Evolutionary conservation across 2,113 vertebrate species (phyloP).

Genomic region (Xenopus borealis): DNA sequence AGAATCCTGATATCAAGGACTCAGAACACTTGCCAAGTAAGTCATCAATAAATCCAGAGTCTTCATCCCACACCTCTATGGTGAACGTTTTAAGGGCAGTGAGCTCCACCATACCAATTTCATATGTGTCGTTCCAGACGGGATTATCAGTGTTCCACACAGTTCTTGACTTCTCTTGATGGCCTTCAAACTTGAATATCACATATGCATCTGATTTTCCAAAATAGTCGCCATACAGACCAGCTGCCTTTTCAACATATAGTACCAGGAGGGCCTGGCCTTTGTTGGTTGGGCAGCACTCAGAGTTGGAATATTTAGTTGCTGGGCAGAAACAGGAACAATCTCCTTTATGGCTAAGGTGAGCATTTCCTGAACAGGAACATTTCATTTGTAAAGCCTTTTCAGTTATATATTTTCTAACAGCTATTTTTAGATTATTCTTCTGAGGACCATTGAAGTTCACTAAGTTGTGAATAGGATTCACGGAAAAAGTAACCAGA

Average conservation of each 20-base stretch:
- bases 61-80: conserved; percentile 79
- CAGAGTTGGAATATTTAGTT: conserved; percentile 46
- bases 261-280: conserved; percentile 68
- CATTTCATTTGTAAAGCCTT: conserved; percentile 54
- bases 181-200: conserved; percentile 58
- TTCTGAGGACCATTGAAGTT: neutral
- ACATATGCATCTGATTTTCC: conserved; percentile 69
- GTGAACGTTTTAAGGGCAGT: conserved; percentile 19
- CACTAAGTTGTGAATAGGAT: conserved; percentile 70
- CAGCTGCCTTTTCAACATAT: conserved; percentile 45
- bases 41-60: conserved; percentile 68
- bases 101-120: conserved; percentile 59
- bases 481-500: conserved; percentile 69
- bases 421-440: conserved; percentile 63
- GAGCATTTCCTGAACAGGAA: conserved; percentile 55
- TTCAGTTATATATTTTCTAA: conserved; percentile 57
- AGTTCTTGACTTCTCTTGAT: conserved; percentile 35
- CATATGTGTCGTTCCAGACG: conserved; percentile 53
- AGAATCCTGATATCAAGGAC: conserved; percentile 44
- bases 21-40: conserved; percentile 65
- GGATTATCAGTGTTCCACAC: conserved; percentile 70
- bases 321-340: conserved; percentile 73
- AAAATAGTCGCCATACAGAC: conserved; percentile 66
- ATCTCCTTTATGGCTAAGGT: conserved; percentile 51
- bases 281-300: conserved; percentile 71